A percentile compares a stretch with the other conserved stretches of the same genome.
These are phyloP conservation scores for Monarcha castaneiventris DNA, from an alignment of 2,113 vertebrate species.

Conservation along the genomic window DNA sequence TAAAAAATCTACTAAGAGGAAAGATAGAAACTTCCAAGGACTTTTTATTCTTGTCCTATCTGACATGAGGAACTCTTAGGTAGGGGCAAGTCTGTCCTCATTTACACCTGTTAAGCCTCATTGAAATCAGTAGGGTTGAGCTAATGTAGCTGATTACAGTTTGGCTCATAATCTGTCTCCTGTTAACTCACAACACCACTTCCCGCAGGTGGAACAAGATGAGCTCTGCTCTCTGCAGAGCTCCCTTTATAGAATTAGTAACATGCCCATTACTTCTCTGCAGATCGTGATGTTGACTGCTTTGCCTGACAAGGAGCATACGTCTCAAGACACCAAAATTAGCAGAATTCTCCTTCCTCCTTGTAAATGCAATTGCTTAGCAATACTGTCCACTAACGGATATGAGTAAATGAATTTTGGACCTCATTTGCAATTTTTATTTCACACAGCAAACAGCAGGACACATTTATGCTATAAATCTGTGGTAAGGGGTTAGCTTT, in stretches of 20 bases:
- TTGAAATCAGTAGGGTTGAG: background rate
- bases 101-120: background rate
- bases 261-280: background rate
- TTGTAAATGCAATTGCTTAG: conserved; percentile 35
- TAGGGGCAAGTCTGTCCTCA: background rate
- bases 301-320: conserved; percentile 13
- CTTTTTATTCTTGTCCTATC: background rate
- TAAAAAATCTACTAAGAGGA: background rate
- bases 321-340: background rate
- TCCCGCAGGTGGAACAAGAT: background rate
- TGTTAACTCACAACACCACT: background rate
- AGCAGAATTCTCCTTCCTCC: conserved; percentile 1
- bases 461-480: background rate
- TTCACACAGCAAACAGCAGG: background rate
- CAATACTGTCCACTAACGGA: background rate
- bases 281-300: background rate
- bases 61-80: background rate
- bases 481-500: background rate
- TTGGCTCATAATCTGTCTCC: conserved; percentile 1
- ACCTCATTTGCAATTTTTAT: conserved; percentile 1
- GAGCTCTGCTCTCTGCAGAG: background rate
- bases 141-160: background rate
- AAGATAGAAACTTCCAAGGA: background rate
- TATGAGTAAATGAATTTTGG: conserved; percentile 16
- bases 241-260: background rate